phyloP scores from a whole-genome alignment of 2,797 vertebrate species.

The Nasua narica region DNA sequence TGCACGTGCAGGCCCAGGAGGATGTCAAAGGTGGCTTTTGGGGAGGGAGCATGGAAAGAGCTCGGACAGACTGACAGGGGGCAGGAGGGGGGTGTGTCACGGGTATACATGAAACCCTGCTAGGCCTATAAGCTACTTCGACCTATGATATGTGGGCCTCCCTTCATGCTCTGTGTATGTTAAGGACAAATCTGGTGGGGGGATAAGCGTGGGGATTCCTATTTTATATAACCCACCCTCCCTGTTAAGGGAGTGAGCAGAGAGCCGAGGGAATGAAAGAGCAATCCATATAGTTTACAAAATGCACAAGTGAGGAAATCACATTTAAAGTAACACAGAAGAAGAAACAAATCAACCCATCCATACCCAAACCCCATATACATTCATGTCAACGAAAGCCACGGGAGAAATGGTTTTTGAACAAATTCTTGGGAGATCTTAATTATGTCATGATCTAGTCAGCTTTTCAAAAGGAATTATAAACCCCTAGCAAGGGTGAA shows the following conservation, averaged over 20 bases:
- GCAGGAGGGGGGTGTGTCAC: accelerated
- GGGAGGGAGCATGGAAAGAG: neutral
- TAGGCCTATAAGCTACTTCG: neutral
- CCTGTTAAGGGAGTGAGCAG: neutral
- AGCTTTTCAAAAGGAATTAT: neutral
- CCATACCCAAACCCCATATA: neutral
- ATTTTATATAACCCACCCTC: neutral
- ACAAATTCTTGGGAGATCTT: neutral
- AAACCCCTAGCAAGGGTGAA: neutral
- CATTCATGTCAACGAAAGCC: neutral
- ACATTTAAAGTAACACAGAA: neutral
- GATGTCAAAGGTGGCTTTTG: neutral
- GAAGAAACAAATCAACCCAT: neutral
- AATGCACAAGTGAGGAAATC: neutral
- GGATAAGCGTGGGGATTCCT: neutral
- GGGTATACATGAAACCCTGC: neutral
- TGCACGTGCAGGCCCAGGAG: neutral
- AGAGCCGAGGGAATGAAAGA: neutral
- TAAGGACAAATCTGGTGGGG: neutral
- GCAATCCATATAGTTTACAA: neutral
- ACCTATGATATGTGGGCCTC: neutral
- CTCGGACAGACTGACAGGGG: neutral
- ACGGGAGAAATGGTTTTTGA: neutral
- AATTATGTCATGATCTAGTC: neutral
- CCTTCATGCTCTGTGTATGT: neutral